A percentile compares a stretch with the other conserved stretches of the same genome.
These are phyloP conservation scores for Tretioscincus oriximinensis DNA, from an alignment of 2,113 vertebrate genomes.

Conservation along the genomic window DNA sequence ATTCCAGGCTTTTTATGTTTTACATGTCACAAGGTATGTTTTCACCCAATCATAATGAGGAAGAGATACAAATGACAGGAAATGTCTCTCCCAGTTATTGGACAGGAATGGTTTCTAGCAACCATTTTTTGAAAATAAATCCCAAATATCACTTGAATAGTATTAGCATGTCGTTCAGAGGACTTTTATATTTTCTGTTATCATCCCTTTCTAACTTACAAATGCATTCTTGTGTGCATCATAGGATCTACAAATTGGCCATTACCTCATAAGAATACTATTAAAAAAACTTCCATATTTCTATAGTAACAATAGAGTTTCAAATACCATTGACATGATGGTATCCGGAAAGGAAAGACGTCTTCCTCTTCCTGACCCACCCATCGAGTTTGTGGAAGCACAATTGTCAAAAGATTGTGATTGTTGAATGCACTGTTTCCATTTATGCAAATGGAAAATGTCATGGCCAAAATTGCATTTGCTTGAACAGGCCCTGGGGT, in stretches of 20 bases:
- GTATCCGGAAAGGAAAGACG: conserved; percentile 6
- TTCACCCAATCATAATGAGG: too few species aligned
- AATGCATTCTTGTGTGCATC: conserved; percentile 48
- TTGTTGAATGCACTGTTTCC: conserved; percentile 26
- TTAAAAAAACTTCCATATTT: conserved; percentile 42
- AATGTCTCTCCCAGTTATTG: too few species aligned
- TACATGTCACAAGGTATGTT: too few species aligned
- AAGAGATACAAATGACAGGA: too few species aligned
- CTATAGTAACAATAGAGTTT: conserved; percentile 41
- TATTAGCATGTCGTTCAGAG: not conserved
- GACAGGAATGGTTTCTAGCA: too few species aligned
- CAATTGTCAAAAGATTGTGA: not conserved
- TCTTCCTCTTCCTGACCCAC: conserved; percentile 44
- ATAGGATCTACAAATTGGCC: conserved; percentile 42
- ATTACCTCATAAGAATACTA: conserved; percentile 54
- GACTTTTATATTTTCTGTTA: not conserved
- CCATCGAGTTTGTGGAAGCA: conserved; percentile 17
- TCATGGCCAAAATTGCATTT: conserved; percentile 27
- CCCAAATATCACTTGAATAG: not conserved
- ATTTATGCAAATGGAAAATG: conserved; percentile 17
- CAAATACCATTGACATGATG: conserved; percentile 9
- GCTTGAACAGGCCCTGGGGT: not conserved
- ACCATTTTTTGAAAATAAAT: too few species aligned
- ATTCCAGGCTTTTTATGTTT: too few species aligned
- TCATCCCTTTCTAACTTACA: conserved; percentile 19